Evolutionary conservation across 2,113 vertebrate genomes (phyloP).

Genomic region (Neotoma lepida): DNA sequence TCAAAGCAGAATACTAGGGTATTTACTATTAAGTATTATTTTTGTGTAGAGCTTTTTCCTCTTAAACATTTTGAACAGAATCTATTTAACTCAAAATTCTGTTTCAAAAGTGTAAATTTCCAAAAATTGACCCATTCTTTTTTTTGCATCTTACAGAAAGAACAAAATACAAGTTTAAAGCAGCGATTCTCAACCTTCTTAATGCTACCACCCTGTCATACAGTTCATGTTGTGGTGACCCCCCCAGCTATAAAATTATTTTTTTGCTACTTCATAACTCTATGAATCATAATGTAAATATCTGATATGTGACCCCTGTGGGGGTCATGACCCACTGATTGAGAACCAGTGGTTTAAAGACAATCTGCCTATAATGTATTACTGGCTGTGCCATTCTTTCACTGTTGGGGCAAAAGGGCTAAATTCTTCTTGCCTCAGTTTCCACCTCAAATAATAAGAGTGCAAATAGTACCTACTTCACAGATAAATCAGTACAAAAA

Average conservation of each 20-base stretch:
- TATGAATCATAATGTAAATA: background rate
- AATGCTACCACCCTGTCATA: background rate
- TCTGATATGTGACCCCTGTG: background rate
- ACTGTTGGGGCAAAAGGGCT: background rate
- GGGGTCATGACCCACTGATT: background rate
- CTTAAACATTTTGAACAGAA: conserved; percentile 49
- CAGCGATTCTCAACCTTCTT: too few species aligned
- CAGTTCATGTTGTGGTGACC: background rate
- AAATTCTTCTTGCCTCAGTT: background rate
- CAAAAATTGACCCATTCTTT: background rate
- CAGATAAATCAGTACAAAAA: background rate
- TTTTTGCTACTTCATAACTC: background rate
- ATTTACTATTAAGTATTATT: background rate
- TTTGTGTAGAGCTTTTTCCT: conserved; percentile 9
- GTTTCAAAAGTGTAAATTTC: background rate
- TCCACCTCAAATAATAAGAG: background rate
- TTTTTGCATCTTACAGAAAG: conserved; percentile 24
- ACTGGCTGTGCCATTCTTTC: background rate
- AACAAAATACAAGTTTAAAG: background rate
- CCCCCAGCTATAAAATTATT: background rate
- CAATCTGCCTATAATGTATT: background rate
- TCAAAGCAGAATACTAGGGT: background rate
- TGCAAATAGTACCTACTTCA: background rate
- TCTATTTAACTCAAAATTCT: conserved; percentile 42
- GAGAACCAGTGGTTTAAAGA: background rate